Evolutionary conservation across 2,888 invertebrate genomes (phyloP).

Genomic region (Andrena camellia): DNA sequence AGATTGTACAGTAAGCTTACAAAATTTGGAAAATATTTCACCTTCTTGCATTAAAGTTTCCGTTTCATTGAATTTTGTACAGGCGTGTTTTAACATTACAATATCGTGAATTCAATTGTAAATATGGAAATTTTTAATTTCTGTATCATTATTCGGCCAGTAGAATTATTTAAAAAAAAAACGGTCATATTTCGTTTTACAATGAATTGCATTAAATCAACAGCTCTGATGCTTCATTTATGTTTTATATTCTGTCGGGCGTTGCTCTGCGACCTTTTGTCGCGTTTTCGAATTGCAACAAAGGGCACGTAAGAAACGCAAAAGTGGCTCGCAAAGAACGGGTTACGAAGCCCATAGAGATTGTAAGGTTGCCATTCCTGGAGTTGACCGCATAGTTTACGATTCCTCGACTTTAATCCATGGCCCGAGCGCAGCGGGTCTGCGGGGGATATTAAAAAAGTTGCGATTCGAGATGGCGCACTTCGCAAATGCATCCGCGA

Average conservation of each 20-base stretch:
- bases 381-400: slow-evolving; percentile 17
- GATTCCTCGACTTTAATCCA: slow-evolving; percentile 48
- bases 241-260: not conserved
- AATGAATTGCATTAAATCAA: not conserved
- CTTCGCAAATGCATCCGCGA: slow-evolving; percentile 34
- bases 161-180: not conserved
- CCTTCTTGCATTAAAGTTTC: no score
- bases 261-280: not conserved
- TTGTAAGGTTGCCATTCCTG: not conserved
- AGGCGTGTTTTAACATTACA: no score
- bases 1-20: no score
- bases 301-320: not conserved
- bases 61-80: no score
- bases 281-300: not conserved
- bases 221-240: not conserved
- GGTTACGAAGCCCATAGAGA: not conserved
- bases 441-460: slow-evolving; percentile 59
- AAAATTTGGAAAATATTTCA: no score
- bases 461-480: slow-evolving; percentile 38
- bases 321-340: not conserved
- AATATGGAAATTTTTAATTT: not conserved
- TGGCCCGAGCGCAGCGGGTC: not conserved
- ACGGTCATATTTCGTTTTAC: not conserved
- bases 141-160: not conserved
- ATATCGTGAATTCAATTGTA: no score